These are phyloP conservation scores for Chrysoperla carnea DNA, from an alignment of 1,140 invertebrate genomes.

Conservation along the genomic window DNA sequence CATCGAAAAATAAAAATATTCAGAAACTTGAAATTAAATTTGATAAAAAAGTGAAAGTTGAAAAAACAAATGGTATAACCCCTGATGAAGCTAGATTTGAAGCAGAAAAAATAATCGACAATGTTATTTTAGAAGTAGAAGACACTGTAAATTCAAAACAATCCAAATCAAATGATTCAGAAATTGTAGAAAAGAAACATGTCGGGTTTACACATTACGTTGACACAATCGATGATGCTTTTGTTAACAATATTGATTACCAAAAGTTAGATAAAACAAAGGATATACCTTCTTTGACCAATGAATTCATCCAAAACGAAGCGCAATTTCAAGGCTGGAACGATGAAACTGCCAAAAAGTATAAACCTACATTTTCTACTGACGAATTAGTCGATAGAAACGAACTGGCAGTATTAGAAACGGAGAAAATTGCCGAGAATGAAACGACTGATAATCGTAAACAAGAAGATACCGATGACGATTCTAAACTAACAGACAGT, in stretches of 20 bases:
- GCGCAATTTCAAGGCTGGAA: conserved; percentile 10
- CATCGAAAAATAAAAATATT: no score
- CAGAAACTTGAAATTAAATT: no score
- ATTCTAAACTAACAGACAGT: background rate
- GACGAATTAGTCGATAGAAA: no score
- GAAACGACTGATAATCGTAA: no score
- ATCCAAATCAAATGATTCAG: conserved; percentile 12
- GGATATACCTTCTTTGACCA: conserved; percentile 6
- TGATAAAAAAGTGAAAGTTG: no score
- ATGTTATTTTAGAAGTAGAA: conserved; percentile 8
- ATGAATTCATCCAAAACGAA: conserved; percentile 17
- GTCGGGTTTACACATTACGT: conserved; percentile 7
- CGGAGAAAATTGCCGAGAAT: no score
- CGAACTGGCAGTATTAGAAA: no score
- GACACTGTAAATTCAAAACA: conserved; percentile 9
- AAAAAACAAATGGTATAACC: no score
- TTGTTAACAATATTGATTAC: background rate
- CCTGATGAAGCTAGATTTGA: no score
- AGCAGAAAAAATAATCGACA: conserved; percentile 7
- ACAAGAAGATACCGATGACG: no score
- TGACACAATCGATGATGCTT: conserved; percentile 2
- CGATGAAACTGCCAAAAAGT: conserved; percentile 5
- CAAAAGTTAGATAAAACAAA: no score
- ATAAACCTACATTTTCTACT: no score
- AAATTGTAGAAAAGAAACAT: conserved; percentile 10